phyloP scores from a whole-genome alignment of 2,797 vertebrate genomes.

The Anas bahamensis region DNA sequence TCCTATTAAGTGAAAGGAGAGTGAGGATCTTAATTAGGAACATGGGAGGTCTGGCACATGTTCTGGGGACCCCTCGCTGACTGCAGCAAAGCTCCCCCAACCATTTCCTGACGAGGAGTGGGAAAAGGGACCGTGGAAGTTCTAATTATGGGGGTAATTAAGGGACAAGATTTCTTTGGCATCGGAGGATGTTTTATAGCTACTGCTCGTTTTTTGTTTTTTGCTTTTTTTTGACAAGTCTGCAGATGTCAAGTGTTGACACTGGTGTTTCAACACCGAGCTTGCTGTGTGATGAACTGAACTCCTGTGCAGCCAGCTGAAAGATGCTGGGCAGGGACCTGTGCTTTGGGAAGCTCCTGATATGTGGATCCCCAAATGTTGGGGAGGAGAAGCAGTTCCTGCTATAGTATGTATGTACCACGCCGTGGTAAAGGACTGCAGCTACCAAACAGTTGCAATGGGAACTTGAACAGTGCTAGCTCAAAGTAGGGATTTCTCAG shows the following conservation, averaged over 20 bases:
- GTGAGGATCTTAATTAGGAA: conserved; percentile 27
- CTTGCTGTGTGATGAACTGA: background rate
- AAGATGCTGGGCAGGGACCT: background rate
- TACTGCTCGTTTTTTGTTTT: background rate
- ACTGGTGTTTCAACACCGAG: background rate
- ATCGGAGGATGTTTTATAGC: background rate
- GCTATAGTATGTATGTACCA: rapidly evolving
- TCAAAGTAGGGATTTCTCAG: background rate
- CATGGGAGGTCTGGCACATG: conserved; percentile 22
- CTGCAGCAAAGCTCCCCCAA: background rate
- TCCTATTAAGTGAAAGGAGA: background rate
- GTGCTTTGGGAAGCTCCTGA: background rate
- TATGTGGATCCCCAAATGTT: background rate
- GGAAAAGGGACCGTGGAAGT: background rate
- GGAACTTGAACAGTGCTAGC: background rate
- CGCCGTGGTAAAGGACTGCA: background rate
- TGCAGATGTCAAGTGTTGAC: background rate
- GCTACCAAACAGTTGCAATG: background rate
- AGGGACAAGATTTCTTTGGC: background rate
- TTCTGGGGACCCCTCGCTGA: background rate
- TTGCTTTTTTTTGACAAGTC: background rate
- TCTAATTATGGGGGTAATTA: conserved; percentile 62
- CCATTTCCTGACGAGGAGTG: background rate
- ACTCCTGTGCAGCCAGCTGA: background rate
- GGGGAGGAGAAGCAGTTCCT: background rate